phyloP scores from a whole-genome alignment of 2,888 invertebrate genomes.

The Eupithecia inturbata region DNA sequence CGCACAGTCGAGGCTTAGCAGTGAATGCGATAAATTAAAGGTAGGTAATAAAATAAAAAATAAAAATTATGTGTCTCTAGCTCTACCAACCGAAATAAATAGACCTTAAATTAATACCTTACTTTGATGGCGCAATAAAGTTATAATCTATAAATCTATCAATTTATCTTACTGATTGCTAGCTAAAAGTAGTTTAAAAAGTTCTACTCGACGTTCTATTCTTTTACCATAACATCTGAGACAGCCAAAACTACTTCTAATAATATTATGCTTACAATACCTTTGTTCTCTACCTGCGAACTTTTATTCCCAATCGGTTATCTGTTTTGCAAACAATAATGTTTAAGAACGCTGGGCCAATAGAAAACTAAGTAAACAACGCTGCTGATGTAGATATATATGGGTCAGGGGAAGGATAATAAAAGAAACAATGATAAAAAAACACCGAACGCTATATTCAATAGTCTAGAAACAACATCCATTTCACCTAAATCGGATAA shows the following conservation, averaged over 20 bases:
- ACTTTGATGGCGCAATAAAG: too few relatives aligned
- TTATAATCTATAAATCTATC: too few relatives aligned
- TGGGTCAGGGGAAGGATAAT: conserved; percentile 21
- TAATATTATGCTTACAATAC: not conserved
- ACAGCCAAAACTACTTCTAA: not conserved
- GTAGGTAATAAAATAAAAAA: too few relatives aligned
- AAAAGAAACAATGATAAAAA: conserved; percentile 64
- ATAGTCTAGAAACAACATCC: conserved; percentile 81
- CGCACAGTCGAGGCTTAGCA: too few relatives aligned
- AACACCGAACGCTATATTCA: conserved; percentile 82
- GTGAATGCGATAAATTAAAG: too few relatives aligned
- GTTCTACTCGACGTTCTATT: not conserved
- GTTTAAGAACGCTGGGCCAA: not conserved
- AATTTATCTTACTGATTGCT: too few relatives aligned
- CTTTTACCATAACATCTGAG: not conserved
- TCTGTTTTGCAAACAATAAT: not conserved
- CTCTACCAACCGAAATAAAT: too few relatives aligned
- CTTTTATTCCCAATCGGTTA: not conserved
- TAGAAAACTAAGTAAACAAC: conserved; percentile 3
- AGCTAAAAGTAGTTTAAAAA: not conserved
- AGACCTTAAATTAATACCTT: too few relatives aligned
- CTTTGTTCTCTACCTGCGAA: not conserved
- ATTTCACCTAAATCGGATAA: conserved; percentile 64
- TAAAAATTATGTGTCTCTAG: too few relatives aligned
- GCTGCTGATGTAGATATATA: not conserved